Percentiles rank a stretch among this genome's conserved stretches.
Evolutionary conservation across 2,888 invertebrate genomes (phyloP).

Genomic region (Lepidochrysops patricia): DNA sequence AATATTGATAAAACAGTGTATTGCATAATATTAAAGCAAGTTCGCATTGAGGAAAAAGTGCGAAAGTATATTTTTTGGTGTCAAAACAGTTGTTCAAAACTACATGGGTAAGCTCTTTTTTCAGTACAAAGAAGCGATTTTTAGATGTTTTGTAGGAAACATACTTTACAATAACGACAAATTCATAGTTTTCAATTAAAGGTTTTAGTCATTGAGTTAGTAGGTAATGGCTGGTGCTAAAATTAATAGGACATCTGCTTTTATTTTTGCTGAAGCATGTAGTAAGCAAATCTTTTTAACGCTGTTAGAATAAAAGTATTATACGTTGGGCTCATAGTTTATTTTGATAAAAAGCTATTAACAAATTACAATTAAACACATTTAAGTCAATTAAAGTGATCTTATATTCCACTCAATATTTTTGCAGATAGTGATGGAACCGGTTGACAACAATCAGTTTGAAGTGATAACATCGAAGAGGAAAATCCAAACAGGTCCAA

Average conservation of each 20-base stretch:
- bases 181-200: neutral
- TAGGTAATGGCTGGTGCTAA: too few species aligned
- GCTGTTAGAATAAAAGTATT: too few species aligned
- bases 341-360: too few species aligned
- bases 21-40: neutral
- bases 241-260: too few species aligned
- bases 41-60: neutral
- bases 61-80: neutral
- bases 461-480: constrained; percentile 57
- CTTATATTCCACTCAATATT: too few species aligned
- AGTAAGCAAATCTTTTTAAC: too few species aligned
- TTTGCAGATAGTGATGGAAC: constrained; percentile 42
- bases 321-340: too few species aligned
- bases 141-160: neutral
- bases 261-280: too few species aligned
- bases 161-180: neutral
- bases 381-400: too few species aligned
- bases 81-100: neutral
- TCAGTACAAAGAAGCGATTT: neutral
- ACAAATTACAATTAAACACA: too few species aligned
- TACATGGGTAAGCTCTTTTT: neutral
- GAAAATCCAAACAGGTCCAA: constrained; percentile 50
- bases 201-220: too few species aligned
- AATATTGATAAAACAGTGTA: neutral
- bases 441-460: constrained; percentile 61